These are phyloP conservation scores for Trachurus trachurus DNA, from an alignment of 2,797 vertebrate genomes.

Conservation along the genomic window DNA sequence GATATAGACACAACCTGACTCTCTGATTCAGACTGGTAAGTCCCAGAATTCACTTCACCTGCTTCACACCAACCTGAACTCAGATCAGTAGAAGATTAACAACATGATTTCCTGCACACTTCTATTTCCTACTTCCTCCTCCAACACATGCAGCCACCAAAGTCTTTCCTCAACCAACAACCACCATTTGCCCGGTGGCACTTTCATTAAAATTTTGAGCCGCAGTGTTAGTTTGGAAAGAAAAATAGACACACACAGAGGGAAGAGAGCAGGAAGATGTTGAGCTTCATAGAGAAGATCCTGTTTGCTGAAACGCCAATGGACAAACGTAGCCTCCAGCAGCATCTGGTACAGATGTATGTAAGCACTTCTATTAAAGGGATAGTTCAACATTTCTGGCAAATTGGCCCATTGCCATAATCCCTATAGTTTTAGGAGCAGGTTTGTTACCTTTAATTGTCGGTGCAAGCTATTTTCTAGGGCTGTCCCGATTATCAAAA, in stretches of 20 bases:
- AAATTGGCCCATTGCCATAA: no score
- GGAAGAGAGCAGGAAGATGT: constrained; percentile 8
- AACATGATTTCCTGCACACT: no score
- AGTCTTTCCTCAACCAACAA: not conserved
- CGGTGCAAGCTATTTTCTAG: no score
- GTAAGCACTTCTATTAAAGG: not conserved
- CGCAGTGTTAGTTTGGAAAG: not conserved
- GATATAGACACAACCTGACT: not conserved
- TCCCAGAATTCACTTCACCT: not conserved
- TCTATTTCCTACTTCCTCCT: no score
- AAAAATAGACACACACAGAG: not conserved
- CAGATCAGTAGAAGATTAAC: not conserved
- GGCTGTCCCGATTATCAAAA: no score
- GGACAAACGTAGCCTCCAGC: constrained; percentile 42
- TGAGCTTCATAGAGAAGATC: constrained; percentile 14
- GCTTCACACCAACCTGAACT: not conserved
- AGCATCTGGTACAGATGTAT: constrained; percentile 15
- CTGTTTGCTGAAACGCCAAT: constrained; percentile 35
- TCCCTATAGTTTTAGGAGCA: no score
- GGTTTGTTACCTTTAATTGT: no score
- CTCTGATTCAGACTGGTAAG: not conserved
- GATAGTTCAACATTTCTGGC: no score
- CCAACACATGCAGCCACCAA: no score
- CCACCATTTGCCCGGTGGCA: not conserved
- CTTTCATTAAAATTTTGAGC: not conserved